Base-by-base conservation (phyloP, 1,140 invertebrate species). In the Planococcus citri region DNA sequence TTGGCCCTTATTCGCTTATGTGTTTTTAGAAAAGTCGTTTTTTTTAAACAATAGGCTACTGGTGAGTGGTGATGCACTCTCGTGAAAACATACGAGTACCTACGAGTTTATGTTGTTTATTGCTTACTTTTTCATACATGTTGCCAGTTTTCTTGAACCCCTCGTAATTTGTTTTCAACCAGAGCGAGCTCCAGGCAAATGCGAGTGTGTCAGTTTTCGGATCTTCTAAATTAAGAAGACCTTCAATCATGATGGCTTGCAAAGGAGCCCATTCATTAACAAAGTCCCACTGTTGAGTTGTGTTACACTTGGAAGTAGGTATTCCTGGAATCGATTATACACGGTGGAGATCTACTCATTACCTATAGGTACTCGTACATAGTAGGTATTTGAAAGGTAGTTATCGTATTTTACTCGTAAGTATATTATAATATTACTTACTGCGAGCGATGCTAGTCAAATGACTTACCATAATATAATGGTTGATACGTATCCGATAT, bases 251-350 rank as follows among this genome's bases (percentile, higher is more conserved):
- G 68, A 86, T 77, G 27, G 86, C 83, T 73, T 94, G 90, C 12
- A 90, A 79, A 12, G 90, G 91, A 57, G 90, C 83, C 91, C 91
- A 94, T 0, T 87, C 88, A 75, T 93, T 93, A 0, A 91, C 91
- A 73, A 84, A 89, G 75, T 94, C 92, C 92, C 92, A 94, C 78
- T 94, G 91, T 77, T 94, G 86, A 1, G 86, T 85, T 14, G 85
- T 86, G 1, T 83, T 76, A 25, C 82, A 75, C 20, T 89, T 74
- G 0, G 89, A 89, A 0, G 88, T 80, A 1, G 91, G 91, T n/a
- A 90, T 82, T 1, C 90, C 89, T 73, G 29, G 0, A 68, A 69
- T n/a, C 24, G 14, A 70, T 25, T 3, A n/a, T n/a, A 20, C 6
- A 22, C 17, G 51, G 17, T 58, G 17, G n/a, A n/a, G n/a, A n/a